Evolutionary conservation across 1,140 invertebrate genomes (phyloP), one percentile per base, ranked within the genome.

Genomic region (Cotesia glomerata): DNA sequence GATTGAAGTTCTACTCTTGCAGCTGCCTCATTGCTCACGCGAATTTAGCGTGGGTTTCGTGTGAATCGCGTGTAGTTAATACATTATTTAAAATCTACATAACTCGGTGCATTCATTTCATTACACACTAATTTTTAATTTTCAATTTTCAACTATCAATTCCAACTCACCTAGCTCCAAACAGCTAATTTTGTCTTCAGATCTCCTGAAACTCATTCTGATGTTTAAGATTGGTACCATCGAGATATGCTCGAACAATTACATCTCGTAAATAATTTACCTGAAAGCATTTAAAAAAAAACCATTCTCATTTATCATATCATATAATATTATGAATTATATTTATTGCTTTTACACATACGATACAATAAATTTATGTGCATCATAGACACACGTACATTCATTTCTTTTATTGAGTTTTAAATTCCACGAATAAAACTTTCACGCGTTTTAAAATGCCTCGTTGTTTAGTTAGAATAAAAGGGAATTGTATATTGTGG

Each of bases 31-130:
- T 18, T 35, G 34, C 65, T 67, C 65, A 67, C 65, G 49, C 65
- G 65, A 67, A 67, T 67, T 67, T 51, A n/a, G 62, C 62, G 56
- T 58, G 56, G 56, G 56, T 26, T 64, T 61, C 59, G 45, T 51
- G 69, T 58, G 69, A 70, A 67, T 67, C 49, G 51, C 65, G 65
- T 67, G 65, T 67, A 54, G 16, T 49, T 16, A 34, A 45, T 35
- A 9, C 11, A 62, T 26, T 35, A 4, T 14, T 56, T 13, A 56
- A 14, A 14, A 64, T 35, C 36, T 64, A 64, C 14, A 64, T 9
- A 64, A 45, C 39, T 45, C 5, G 5, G 5, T 18, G 36, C 13
- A 45, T 14, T 5, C 14, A n/a, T 64, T 39, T 36, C 62, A 3
- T 36, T 7, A 45, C 39, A 45, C 39, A 45, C 7, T 45, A 45